Percentiles rank a stretch among this genome's conserved stretches.
phyloP scores from a whole-genome alignment of 2,113 vertebrate genomes.

The Acanthochromis polyacanthus region DNA sequence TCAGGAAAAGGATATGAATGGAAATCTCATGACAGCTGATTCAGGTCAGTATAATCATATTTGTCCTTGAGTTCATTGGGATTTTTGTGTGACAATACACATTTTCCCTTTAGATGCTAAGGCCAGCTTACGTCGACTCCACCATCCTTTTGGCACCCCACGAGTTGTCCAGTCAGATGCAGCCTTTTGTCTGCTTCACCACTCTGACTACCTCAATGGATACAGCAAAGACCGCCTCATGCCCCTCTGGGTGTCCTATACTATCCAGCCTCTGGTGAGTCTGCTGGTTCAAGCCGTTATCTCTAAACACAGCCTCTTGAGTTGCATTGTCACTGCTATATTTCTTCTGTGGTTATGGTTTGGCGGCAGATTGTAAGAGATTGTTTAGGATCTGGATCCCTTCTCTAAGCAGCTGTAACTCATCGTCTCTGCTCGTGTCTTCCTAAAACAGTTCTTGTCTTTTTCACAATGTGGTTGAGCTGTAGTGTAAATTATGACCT shows the following conservation, averaged over 20 bases:
- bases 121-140: slow-evolving; percentile 56
- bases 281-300: slow-evolving; percentile 11
- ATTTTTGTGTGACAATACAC: not conserved
- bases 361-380: slow-evolving; percentile 38
- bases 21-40: slow-evolving; percentile 34
- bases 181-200: slow-evolving; percentile 79
- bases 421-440: slow-evolving; percentile 53
- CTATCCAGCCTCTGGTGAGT: slow-evolving; percentile 78
- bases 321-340: slow-evolving; percentile 22
- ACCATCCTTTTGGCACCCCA: slow-evolving; percentile 83
- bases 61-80: not conserved
- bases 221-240: slow-evolving; percentile 82
- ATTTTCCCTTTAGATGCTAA: slow-evolving; percentile 25
- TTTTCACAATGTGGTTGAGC: slow-evolving; percentile 57
- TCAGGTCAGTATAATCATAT: slow-evolving; percentile 64
- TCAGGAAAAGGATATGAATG: slow-evolving; percentile 71
- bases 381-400: slow-evolving; percentile 34
- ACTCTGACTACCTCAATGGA: slow-evolving; percentile 77
- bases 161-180: slow-evolving; percentile 70
- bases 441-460: slow-evolving; percentile 51
- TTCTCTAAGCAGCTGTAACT: slow-evolving; percentile 52
- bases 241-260: slow-evolving; percentile 87
- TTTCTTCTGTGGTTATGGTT: slow-evolving; percentile 47
- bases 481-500: slow-evolving; percentile 69
- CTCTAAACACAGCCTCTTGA: slow-evolving; percentile 55